Conservation (phyloP, 2,113 vertebrate species). For the Ahaetulla prasina region DNA sequence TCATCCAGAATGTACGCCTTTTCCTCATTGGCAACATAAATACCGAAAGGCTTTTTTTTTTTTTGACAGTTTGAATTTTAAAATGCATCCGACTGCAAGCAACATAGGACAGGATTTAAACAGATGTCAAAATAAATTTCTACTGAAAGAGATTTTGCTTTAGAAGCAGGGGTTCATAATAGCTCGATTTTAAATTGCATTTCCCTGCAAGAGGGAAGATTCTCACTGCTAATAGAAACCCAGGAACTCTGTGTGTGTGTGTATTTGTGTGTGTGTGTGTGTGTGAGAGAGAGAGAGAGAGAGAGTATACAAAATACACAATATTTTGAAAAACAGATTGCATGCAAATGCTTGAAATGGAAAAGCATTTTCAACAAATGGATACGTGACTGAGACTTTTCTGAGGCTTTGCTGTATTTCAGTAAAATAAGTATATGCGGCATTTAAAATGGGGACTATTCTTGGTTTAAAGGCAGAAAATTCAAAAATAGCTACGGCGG, state of each 20-base stretch:
- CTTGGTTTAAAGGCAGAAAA: neutral
- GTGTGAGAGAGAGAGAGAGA: no score
- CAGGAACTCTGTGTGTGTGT: neutral
- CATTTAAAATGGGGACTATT: neutral
- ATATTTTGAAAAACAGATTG: conserved; percentile 34
- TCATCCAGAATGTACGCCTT: neutral
- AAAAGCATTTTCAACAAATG: conserved; percentile 3
- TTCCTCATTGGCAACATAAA: conserved; percentile 11
- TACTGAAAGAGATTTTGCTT: conserved; percentile 24
- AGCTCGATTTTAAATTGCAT: conserved; percentile 32
- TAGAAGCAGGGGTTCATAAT: conserved; percentile 1
- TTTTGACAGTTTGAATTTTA: conserved; percentile 11
- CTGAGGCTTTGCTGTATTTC: conserved; percentile 30
- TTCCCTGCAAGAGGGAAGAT: conserved; percentile 8
- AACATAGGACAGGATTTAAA: conserved; percentile 39
- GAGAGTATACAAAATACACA: fast-evolving
- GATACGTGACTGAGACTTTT: conserved; percentile 19
- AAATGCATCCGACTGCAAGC: conserved; percentile 29
- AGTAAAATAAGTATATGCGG: neutral
- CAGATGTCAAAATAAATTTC: conserved; percentile 52
- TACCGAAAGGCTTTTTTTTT: neutral
- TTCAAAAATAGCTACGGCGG: neutral
- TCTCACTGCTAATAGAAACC: conserved; percentile 11
- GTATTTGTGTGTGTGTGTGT: neutral
- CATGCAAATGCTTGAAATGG: conserved; percentile 28